Conservation (phyloP, 2,888 invertebrate species). For the Drosophila limbata region DNA sequence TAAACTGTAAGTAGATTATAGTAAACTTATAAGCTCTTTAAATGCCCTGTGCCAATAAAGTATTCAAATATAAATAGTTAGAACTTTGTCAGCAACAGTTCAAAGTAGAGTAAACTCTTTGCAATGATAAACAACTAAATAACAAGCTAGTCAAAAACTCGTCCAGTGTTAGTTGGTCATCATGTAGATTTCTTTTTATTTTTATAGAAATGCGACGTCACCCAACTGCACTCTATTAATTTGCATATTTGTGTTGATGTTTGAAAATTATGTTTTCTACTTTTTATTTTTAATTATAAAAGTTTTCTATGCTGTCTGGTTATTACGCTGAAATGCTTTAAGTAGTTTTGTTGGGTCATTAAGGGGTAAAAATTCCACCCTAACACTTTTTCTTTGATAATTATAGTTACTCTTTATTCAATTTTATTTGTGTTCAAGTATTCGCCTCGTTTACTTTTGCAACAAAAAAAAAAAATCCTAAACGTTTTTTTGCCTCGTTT, state of each 20-base stretch:
- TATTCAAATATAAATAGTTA: too few relatives aligned
- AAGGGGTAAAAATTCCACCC: neutral
- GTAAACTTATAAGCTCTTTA: neutral
- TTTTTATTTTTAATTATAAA: slow-evolving; percentile 35
- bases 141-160: neutral
- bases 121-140: slow-evolving; percentile 1
- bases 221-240: slow-evolving; percentile 19
- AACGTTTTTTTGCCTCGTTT: slow-evolving; percentile 11
- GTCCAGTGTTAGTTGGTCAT: neutral
- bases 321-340: slow-evolving; percentile 19
- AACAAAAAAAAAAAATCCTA: neutral
- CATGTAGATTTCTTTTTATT: neutral
- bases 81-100: slow-evolving; percentile 15
- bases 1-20: neutral
- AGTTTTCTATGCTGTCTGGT: slow-evolving; percentile 25
- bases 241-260: slow-evolving; percentile 40
- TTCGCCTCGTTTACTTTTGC: slow-evolving; percentile 8
- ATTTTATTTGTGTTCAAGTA: slow-evolving; percentile 21
- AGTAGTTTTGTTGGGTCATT: slow-evolving; percentile 3
- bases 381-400: slow-evolving; percentile 13
- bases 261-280: neutral
- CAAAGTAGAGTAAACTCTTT: neutral
- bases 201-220: slow-evolving; percentile 8
- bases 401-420: slow-evolving; percentile 26
- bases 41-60: neutral